Base-by-base conservation (phyloP, 2,113 vertebrate species). In the Tragelaphus imberbis region DNA sequence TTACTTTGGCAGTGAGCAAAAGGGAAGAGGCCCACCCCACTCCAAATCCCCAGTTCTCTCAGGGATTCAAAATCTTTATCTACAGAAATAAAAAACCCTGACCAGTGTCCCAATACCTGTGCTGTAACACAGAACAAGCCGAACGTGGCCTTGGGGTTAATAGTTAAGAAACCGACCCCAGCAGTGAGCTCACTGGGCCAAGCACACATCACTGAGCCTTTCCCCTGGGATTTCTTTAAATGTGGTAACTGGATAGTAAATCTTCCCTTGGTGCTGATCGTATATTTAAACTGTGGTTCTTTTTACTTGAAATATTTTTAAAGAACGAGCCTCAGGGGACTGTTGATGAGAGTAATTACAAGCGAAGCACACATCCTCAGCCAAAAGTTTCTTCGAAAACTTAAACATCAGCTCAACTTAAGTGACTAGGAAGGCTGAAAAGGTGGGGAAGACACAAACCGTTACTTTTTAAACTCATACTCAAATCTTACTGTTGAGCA, bases 311-410 rank as follows among this genome's bases (percentile, higher is more conserved):
- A 95, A 92, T 84, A 85, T 93, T 95, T 51, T 81, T 58, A 49
- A 97, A 82, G 49, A 92, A 96, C 92, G 93, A 87, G 84, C 94
- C 95, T 94, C 81, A 44, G 81, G 25, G 97, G 90, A 97, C 55
- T 93, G 89, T 75, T 94, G 89, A 95, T 94, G 85, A 96, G 94
- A 94, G 68, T 98, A 98, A 98, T 97, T 96, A 81, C 51, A 90
- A 63, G 36, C 49, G 82, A 94, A 90, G 17, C 9, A 44, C 40
- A 63, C 44, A 63, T 36, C 53, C 47, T n/a, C 71, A 88, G 87
- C 88, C 96, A 93, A 94, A 92, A 80, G 59, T 96, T 97, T 97
- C 97, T 95, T 98, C 2, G 25, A 97, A 97, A 94, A 96, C 84
- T 59, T 68, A 49, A 68, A 65, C 13, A 27, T 68, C 1, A 16